Evolutionary conservation across 2,888 invertebrate species (phyloP).

Genomic region (Oscheius sp.): DNA sequence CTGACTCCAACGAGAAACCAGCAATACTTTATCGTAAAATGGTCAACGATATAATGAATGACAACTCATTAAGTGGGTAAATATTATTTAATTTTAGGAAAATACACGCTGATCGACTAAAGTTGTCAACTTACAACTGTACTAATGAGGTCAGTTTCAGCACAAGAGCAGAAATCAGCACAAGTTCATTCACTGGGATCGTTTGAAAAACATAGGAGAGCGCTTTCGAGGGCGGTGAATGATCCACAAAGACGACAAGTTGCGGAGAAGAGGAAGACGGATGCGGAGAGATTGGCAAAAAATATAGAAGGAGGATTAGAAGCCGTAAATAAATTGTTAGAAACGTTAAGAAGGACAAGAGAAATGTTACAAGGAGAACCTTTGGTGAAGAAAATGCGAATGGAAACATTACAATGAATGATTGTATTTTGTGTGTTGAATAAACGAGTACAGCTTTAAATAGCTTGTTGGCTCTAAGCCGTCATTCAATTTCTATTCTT

Average conservation of each 20-base stretch:
- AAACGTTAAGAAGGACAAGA: not conserved
- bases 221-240: constrained; percentile 9
- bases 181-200: not conserved
- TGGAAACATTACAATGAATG: too few species aligned
- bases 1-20: constrained; percentile 4
- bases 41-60: constrained; percentile 8
- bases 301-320: not conserved
- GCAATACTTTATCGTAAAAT: not conserved
- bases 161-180: not conserved
- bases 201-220: constrained; percentile 10
- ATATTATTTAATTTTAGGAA: not conserved
- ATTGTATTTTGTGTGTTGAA: too few species aligned
- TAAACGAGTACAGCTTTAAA: too few species aligned
- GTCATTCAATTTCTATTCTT: too few species aligned
- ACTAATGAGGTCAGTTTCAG: not conserved
- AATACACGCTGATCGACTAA: too few species aligned
- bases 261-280: not conserved
- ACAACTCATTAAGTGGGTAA: constrained; percentile 2
- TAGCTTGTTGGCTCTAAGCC: too few species aligned
- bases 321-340: constrained; percentile 4
- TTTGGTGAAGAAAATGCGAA: not conserved
- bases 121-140: too few species aligned
- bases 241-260: not conserved
- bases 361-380: not conserved
- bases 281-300: not conserved